These are phyloP conservation scores for Centruroides vittatus DNA, from an alignment of 1,140 invertebrate genomes.

Conservation along the genomic window DNA sequence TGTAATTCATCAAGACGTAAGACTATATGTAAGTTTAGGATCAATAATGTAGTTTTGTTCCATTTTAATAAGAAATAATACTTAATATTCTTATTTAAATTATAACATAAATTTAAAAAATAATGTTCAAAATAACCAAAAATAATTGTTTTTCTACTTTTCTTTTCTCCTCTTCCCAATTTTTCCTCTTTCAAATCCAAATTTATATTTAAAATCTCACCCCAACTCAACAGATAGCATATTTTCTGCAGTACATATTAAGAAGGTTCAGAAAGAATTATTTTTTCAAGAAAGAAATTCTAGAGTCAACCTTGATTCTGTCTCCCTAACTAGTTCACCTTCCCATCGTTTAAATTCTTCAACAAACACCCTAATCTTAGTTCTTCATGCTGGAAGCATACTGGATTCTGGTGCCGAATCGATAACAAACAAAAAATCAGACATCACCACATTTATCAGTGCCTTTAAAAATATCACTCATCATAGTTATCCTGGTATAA, in stretches of 20 bases:
- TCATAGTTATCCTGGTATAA: slow-evolving; percentile 83
- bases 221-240: slow-evolving; percentile 51
- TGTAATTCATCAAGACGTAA: too few species aligned
- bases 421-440: slow-evolving; percentile 77
- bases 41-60: too few species aligned
- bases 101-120: too few species aligned
- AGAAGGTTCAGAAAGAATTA: slow-evolving; percentile 62
- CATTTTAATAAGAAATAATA: too few species aligned
- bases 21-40: too few species aligned
- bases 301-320: slow-evolving; percentile 23
- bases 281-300: slow-evolving; percentile 24
- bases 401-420: slow-evolving; percentile 75
- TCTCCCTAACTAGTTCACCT: slow-evolving; percentile 53
- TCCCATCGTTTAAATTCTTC: slow-evolving; percentile 45
- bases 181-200: too few species aligned
- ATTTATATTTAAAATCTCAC: too few species aligned
- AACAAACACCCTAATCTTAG: slow-evolving; percentile 72
- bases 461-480: slow-evolving; percentile 90
- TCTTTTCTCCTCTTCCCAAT: too few species aligned
- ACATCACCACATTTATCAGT: slow-evolving; percentile 85
- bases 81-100: too few species aligned
- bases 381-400: slow-evolving; percentile 85
- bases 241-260: slow-evolving; percentile 68
- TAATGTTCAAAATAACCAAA: too few species aligned
- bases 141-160: too few species aligned